Percentiles rank a stretch among this genome's conserved stretches.
Conservation (phyloP, 2,888 invertebrate species). For the Drosophila mayaguana region DNA sequence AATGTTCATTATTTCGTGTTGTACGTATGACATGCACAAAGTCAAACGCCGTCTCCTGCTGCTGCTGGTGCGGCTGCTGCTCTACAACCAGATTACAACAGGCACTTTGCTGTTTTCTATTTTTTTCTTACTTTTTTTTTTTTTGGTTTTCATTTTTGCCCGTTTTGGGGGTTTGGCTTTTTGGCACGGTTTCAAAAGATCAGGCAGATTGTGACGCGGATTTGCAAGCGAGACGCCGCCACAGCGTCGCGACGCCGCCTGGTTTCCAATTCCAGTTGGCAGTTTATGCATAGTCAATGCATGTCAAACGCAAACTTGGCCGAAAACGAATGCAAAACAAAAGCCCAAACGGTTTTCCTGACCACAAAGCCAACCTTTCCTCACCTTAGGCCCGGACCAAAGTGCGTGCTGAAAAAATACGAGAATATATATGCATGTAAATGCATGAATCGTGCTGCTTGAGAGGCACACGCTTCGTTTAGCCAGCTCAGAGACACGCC, state of each 20-base stretch:
- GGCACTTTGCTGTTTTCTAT: constrained; percentile 21
- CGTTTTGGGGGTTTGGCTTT: constrained; percentile 5
- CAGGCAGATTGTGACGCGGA: constrained; percentile 62
- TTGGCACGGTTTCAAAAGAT: constrained; percentile 68
- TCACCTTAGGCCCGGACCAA: constrained; percentile 12
- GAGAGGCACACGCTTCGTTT: constrained; percentile 53
- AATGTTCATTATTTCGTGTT: constrained; percentile 70
- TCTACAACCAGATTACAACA: constrained; percentile 48
- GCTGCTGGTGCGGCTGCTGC: constrained; percentile 32
- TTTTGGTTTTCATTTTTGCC: neutral
- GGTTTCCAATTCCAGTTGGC: constrained; percentile 20
- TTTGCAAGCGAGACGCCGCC: constrained; percentile 65
- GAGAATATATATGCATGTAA: constrained; percentile 24
- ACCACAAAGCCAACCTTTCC: constrained; percentile 56
- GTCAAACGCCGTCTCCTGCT: constrained; percentile 44
- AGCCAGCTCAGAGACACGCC: constrained; percentile 53
- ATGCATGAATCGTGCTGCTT: constrained; percentile 50
- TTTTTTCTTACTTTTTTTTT: constrained; percentile 8
- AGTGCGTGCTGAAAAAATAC: constrained; percentile 62
- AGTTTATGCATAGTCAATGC: constrained; percentile 73
- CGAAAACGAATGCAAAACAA: constrained; percentile 54
- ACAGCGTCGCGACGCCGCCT: constrained; percentile 50
- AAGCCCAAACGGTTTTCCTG: constrained; percentile 65
- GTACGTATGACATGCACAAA: constrained; percentile 70
- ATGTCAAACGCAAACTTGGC: constrained; percentile 72